Evolutionary conservation across 1,140 invertebrate species (phyloP).

Genomic region (Epicauta chinensis): DNA sequence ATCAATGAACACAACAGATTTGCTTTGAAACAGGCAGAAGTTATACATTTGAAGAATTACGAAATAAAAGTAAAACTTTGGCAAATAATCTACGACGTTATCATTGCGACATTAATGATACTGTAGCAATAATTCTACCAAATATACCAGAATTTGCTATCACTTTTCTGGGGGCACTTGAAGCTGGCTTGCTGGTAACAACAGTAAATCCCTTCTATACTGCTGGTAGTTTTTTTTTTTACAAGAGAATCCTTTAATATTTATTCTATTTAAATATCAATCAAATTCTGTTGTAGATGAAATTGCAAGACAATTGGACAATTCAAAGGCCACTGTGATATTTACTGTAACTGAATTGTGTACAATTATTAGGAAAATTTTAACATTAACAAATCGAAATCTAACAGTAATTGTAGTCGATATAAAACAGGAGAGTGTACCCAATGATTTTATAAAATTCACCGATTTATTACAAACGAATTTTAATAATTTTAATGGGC

Average conservation of each 20-base stretch:
- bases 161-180: constrained; percentile 56
- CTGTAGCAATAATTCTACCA: constrained; percentile 61
- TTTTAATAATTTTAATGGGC: background rate
- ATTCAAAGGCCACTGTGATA: background rate
- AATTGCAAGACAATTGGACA: constrained; percentile 5
- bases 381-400: background rate
- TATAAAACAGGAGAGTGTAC: constrained; percentile 1
- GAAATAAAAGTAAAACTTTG: constrained; percentile 55
- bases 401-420: background rate
- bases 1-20: background rate
- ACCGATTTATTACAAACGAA: constrained; percentile 1
- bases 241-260: background rate
- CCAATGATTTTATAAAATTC: background rate
- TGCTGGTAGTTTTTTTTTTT: constrained; percentile 43
- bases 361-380: background rate
- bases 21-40: constrained; percentile 50
- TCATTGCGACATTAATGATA: constrained; percentile 62
- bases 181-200: constrained; percentile 64
- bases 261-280: background rate
- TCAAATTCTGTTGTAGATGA: constrained; percentile 7
- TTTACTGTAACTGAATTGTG: background rate
- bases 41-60: constrained; percentile 61
- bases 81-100: constrained; percentile 58
- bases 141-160: constrained; percentile 71
- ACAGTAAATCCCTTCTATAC: constrained; percentile 78